These are phyloP conservation scores for Atherinosoma microstoma DNA, from an alignment of 2,797 vertebrate genomes.

Conservation along the genomic window DNA sequence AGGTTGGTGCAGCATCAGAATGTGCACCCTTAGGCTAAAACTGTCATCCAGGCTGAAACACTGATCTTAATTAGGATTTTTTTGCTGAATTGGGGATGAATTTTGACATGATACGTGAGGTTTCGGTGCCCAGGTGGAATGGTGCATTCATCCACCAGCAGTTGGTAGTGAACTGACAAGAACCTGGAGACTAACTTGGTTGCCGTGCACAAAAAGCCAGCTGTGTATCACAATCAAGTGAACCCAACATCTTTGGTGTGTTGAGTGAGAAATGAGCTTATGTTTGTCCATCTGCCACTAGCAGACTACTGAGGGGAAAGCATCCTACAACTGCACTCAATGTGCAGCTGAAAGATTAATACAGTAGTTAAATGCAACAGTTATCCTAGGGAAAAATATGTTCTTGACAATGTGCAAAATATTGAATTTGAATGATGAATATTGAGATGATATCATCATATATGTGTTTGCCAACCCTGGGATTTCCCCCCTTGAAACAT, in stretches of 20 bases:
- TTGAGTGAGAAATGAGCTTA: not conserved
- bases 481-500: not conserved
- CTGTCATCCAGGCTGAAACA: not conserved
- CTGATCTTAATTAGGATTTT: not conserved
- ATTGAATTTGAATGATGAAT: not conserved
- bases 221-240: not conserved
- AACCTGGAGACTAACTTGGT: not conserved
- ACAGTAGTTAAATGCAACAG: not conserved
- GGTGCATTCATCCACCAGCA: not conserved
- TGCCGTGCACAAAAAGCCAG: not conserved
- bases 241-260: not conserved
- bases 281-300: not conserved
- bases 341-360: not conserved
- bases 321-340: no score
- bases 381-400: not conserved
- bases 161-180: not conserved
- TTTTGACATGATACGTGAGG: not conserved
- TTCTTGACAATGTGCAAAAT: not conserved
- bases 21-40: not conserved
- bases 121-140: not conserved
- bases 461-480: not conserved
- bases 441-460: no score
- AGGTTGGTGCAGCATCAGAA: not conserved
- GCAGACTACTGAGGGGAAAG: no score
- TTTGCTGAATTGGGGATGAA: no score